Evolutionary conservation across 2,888 invertebrate genomes (phyloP).

Genomic region (Anoncus sp.): DNA sequence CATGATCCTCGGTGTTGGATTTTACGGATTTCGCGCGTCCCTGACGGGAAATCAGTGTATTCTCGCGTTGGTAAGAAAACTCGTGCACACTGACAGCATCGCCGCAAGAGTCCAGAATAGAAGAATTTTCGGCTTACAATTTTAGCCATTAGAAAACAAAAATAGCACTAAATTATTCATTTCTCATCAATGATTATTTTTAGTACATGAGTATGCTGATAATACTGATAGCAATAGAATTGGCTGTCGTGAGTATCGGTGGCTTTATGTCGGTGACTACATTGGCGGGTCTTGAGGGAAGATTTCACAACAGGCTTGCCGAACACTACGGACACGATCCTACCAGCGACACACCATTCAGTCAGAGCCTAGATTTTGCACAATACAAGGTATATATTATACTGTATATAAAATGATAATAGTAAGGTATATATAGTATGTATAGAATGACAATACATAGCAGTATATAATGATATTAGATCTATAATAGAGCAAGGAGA

Average conservation of each 20-base stretch:
- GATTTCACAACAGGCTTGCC: conserved; percentile 78
- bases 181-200: conserved; percentile 34
- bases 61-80: conserved; percentile 74
- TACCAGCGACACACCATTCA: conserved; percentile 80
- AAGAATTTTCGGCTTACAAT: no score
- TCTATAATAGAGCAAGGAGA: no score
- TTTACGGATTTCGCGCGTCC: conserved; percentile 86
- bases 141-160: no score
- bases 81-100: no score
- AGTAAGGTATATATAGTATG: no score
- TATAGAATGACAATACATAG: no score
- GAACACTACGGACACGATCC: conserved; percentile 80
- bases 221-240: conserved; percentile 82
- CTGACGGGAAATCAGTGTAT: conserved; percentile 83
- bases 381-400: conserved; percentile 82
- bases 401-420: no score
- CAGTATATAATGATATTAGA: no score
- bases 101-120: no score
- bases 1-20: conserved; percentile 84
- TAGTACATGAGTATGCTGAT: conserved; percentile 84
- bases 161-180: not conserved
- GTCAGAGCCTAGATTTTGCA: conserved; percentile 83
- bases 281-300: conserved; percentile 79
- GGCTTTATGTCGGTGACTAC: conserved; percentile 81
- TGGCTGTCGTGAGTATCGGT: conserved; percentile 80